Evolutionary conservation across 2,797 vertebrate species (phyloP).

Genomic region (Sphenodon punctatus): DNA sequence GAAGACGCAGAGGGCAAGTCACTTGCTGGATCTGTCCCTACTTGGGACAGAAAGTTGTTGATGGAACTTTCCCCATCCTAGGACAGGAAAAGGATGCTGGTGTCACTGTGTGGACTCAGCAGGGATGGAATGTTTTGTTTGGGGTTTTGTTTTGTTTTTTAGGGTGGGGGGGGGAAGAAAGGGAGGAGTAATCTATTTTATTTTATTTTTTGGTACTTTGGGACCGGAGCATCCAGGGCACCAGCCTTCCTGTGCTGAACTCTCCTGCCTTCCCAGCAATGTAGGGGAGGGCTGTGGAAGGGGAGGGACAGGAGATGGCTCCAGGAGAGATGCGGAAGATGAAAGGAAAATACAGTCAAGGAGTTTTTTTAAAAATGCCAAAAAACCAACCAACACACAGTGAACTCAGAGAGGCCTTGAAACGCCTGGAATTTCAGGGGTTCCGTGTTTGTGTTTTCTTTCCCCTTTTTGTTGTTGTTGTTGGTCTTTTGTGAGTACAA

Average conservation of each 20-base stretch:
- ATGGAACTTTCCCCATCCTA: background rate
- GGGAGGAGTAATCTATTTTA: background rate
- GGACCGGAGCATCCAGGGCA: constrained; percentile 19
- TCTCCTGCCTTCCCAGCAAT: background rate
- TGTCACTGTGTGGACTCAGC: constrained; percentile 14
- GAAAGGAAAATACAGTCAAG: constrained; percentile 21
- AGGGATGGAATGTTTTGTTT: constrained; percentile 63
- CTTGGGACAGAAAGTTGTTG: background rate
- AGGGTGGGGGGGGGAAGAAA: constrained; percentile 4
- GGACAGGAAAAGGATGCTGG: constrained; percentile 29
- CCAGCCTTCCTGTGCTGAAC: constrained; percentile 46
- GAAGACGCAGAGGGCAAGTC: background rate
- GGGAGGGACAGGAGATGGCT: background rate
- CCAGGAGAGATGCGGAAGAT: background rate
- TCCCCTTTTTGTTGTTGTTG: background rate
- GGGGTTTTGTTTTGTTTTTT: constrained; percentile 32
- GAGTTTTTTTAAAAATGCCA: constrained; percentile 54
- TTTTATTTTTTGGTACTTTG: constrained; percentile 29
- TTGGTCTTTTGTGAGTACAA: background rate
- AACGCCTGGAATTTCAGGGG: constrained; percentile 57
- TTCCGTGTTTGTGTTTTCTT: constrained; percentile 35
- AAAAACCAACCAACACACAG: constrained; percentile 49
- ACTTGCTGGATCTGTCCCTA: background rate
- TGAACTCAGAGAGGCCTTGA: constrained; percentile 62
- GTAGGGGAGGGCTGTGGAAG: background rate